Base-by-base conservation (phyloP, 1,140 invertebrate genomes). In the Lepidurus packardi region DNA sequence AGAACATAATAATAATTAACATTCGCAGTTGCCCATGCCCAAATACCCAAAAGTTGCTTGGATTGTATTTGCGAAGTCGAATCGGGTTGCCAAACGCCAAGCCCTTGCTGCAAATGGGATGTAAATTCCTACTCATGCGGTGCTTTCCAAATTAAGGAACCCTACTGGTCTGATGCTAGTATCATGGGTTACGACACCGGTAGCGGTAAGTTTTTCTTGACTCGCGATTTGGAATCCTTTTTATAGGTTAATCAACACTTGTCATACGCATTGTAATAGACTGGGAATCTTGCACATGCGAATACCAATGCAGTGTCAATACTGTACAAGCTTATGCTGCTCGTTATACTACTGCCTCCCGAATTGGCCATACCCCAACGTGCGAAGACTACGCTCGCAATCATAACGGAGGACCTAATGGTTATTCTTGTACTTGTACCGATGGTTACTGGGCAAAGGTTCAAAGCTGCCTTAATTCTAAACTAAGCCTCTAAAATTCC, bases 381-480 rank as follows among this genome's bases (percentile, higher is more conserved):
- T 75, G 74, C 43, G 74, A 75, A 75, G 74, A 75, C 21, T 75
- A 75, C 43, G 74, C 74, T 44, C 74, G 74, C 24, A 75, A 43
- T 16, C 74, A 75, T 24, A 75, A 75, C 43, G 74, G 74, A 42
- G 74, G 74, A n/a, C 74, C 74, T 25, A 75, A 44, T 25, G 74
- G 74, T 43, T 75, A 44, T 42, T 75, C 74, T 21, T 75, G 74
- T 24, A 43, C 74, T 44, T 75, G 74, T 25, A 75, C 74, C 74
- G 74, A 75, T 25, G 74, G 24, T 44, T 75, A 75, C 3, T 75
- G 74, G 74, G 74, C 74, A 0, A 75, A 75, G 74, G 1, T 75
- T 75, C 24, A 75, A 44, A 44, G 41, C 74, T 75, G 74, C 9
- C 74, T 75, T 21, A 65, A 65, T 21, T 21, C n/a, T 0, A 65